phyloP scores from a whole-genome alignment of 1,140 invertebrate species.

The Polyergus mexicanus region DNA sequence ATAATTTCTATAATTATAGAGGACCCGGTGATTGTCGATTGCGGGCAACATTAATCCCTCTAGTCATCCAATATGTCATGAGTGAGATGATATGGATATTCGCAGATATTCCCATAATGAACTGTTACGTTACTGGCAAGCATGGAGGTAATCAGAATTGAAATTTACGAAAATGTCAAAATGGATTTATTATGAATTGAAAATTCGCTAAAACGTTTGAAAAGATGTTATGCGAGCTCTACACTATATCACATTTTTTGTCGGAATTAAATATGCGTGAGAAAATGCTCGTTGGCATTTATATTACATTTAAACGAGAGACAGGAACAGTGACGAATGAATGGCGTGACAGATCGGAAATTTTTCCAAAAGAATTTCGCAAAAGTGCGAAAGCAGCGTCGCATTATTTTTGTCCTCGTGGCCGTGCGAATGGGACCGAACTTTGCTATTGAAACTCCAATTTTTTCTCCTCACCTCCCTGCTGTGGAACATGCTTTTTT shows the following conservation, averaged over 20 bases:
- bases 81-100: conserved; percentile 34
- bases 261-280: neutral
- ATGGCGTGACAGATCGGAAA: neutral
- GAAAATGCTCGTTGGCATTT: neutral
- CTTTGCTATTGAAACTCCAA: conserved; percentile 71
- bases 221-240: no score
- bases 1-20: conserved; percentile 32
- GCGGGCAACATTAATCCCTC: conserved; percentile 30
- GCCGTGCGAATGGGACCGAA: conserved; percentile 25
- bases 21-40: conserved; percentile 24
- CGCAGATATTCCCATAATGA: conserved; percentile 23
- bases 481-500: conserved; percentile 69
- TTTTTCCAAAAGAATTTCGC: conserved; percentile 44
- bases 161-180: conserved; percentile 11
- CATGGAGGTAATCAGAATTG: neutral
- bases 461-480: conserved; percentile 41
- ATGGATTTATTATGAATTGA: neutral
- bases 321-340: neutral
- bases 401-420: conserved; percentile 67
- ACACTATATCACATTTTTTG: neutral
- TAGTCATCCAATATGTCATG: conserved; percentile 34
- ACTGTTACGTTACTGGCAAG: conserved; percentile 20
- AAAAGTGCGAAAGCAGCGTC: conserved; percentile 34
- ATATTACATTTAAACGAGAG: neutral
- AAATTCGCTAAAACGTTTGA: neutral